These are phyloP conservation scores for Folsomia candida DNA, from an alignment of 2,888 invertebrate species.

Conservation along the genomic window DNA sequence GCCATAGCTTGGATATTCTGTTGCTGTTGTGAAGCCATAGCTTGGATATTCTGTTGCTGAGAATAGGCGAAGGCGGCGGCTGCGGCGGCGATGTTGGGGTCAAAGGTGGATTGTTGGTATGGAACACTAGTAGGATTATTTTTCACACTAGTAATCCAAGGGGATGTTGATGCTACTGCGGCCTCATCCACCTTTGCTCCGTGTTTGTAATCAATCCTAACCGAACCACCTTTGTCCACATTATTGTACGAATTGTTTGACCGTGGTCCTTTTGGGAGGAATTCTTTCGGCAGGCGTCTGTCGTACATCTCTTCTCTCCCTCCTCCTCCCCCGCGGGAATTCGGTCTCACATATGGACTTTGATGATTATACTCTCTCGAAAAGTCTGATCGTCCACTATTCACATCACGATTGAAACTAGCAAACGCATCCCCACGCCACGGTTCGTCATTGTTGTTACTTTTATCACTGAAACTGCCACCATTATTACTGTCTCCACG, in stretches of 20 bases:
- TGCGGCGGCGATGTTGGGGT: neutral
- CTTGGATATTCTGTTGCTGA: no score
- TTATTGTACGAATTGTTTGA: conserved; percentile 2
- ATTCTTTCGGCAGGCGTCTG: no score
- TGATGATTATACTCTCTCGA: neutral
- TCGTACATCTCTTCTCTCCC: conserved; percentile 6
- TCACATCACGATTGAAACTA: neutral
- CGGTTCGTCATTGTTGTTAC: neutral
- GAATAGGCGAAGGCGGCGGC: no score
- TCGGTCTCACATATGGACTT: neutral
- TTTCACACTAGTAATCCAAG: neutral
- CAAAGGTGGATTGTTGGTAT: neutral
- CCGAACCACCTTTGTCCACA: neutral
- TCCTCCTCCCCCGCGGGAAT: neutral
- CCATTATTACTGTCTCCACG: no score
- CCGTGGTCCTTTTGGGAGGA: no score
- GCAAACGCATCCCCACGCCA: conserved; percentile 11
- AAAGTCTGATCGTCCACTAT: neutral
- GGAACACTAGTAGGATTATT: neutral
- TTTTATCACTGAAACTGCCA: neutral
- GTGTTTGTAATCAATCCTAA: conserved; percentile 25
- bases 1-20: no score
- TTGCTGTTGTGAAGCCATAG: no score
- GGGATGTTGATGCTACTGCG: neutral
- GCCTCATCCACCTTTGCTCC: neutral